Evolutionary conservation across 2,888 invertebrate genomes (phyloP).

Genomic region (Philonicus albiceps): DNA sequence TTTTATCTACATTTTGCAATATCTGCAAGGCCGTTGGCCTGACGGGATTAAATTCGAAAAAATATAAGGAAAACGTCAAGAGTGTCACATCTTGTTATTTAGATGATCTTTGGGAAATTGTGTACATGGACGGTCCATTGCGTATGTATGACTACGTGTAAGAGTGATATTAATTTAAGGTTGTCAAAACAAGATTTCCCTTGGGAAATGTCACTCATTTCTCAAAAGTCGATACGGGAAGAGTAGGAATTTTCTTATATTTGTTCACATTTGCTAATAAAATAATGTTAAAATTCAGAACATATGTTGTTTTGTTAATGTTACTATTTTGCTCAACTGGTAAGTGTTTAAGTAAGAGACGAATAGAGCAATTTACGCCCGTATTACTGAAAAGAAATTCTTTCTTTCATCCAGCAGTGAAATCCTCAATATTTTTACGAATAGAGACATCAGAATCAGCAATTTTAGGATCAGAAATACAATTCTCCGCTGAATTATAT

Average conservation of each 20-base stretch:
- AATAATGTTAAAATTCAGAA: constrained; percentile 26
- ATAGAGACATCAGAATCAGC: constrained; percentile 72
- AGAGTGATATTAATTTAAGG: too few relatives aligned
- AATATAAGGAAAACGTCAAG: too few relatives aligned
- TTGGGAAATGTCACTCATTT: constrained; percentile 16
- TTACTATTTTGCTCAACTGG: constrained; percentile 6
- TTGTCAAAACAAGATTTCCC: constrained; percentile 6
- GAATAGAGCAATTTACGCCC: background rate
- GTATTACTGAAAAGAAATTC: background rate
- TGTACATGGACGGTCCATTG: too few relatives aligned
- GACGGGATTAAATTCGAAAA: too few relatives aligned
- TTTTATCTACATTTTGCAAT: too few relatives aligned
- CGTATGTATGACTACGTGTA: too few relatives aligned
- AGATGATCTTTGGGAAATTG: too few relatives aligned
- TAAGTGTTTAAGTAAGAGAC: background rate
- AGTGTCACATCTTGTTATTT: too few relatives aligned
- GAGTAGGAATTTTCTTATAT: background rate
- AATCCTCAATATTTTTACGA: constrained; percentile 62
- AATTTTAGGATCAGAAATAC: constrained; percentile 76
- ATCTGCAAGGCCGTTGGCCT: too few relatives aligned
- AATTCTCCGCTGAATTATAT: constrained; percentile 65
- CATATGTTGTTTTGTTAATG: background rate
- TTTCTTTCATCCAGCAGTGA: constrained; percentile 45
- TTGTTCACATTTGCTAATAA: constrained; percentile 5
- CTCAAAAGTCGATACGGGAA: constrained; percentile 9